Evolutionary conservation across 2,797 vertebrate genomes (phyloP), one percentile per base, ranked within the genome.

Genomic region (Eupleurogrammus muticus): DNA sequence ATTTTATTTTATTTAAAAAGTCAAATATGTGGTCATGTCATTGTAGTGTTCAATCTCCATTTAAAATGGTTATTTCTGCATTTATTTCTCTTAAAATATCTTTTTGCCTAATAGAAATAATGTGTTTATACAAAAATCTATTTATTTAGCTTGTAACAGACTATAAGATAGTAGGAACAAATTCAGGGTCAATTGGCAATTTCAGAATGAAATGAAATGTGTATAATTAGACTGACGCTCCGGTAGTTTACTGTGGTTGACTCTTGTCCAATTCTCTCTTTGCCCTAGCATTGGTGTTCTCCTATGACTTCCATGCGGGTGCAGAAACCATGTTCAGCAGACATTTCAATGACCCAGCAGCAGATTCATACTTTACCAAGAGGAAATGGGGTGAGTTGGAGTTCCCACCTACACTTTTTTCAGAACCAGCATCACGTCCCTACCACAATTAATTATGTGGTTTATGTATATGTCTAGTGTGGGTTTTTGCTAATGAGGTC

Each of bases 281-380:
- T 89, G 32, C 83, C 73, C 49, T 88, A 99, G 98, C 98, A 17
- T 94, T 99, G 92, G 97, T 99, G 79, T 99, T 99, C 93, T 98
- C 97, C 1, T 99, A 99, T 60, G 98, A 99, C 91, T 99, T 99
- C 91, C 97, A 99, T 65, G 97, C 98, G 84, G 98, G 98, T 87
- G 97, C 97, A 73, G 98, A 99, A 89, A 99, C 98, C 44, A 96
- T 99, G 97, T 99, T 97, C 95, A 97, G 96, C 94, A 95, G 97
- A 87, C 98, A 99, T 89, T 99, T 99, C 92, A 99, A 97, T 77
- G 97, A 99, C 79, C 96, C 98, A 24, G 95, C 95, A 75, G 96
- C 98, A 56, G 98, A 99, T 90, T 97, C 96, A 38, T 99, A 95
- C 90, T 99, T 99, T 79, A 99, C 97, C 2, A 99, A 99, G 92